Conservation (phyloP, 2,888 invertebrate genomes). For the Temnothorax rugatulus region DNA sequence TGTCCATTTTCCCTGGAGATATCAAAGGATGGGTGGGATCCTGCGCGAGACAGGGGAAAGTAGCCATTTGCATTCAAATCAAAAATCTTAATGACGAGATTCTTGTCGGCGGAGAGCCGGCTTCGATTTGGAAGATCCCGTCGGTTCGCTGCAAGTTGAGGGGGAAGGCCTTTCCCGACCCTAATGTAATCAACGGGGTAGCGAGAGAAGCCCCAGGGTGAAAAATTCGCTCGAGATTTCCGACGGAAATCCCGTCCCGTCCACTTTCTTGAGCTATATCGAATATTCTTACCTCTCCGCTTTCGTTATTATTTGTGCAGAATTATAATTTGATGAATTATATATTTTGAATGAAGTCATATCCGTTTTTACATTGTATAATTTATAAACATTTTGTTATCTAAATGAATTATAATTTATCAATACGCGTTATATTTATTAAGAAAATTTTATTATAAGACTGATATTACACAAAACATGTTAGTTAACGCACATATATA, state of each 20-base stretch:
- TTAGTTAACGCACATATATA: neutral
- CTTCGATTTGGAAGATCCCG: constrained; percentile 72
- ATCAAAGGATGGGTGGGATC: constrained; percentile 17
- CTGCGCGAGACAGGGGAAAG: constrained; percentile 39
- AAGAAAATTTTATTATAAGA: neutral
- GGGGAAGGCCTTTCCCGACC: constrained; percentile 36
- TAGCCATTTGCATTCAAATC: constrained; percentile 74
- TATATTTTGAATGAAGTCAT: neutral
- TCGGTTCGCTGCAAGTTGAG: constrained; percentile 35
- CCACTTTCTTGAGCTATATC: constrained; percentile 36
- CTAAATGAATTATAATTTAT: neutral
- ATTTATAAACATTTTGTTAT: neutral
- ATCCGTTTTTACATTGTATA: neutral
- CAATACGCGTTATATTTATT: neutral
- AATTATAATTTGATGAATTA: constrained; percentile 27
- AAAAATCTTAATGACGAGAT: constrained; percentile 74
- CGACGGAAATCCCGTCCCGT: constrained; percentile 36
- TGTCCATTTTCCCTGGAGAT: constrained; percentile 28
- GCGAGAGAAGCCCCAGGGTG: constrained; percentile 32
- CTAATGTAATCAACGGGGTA: constrained; percentile 54
- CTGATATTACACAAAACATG: neutral
- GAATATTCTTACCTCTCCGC: constrained; percentile 17
- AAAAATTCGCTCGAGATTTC: constrained; percentile 45
- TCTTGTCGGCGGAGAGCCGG: constrained; percentile 58
- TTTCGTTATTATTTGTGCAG: constrained; percentile 1